Percentiles rank a stretch among this genome's conserved stretches.
Evolutionary conservation across 1,140 invertebrate genomes (phyloP).

Genomic region (Anoplophora glabripennis): DNA sequence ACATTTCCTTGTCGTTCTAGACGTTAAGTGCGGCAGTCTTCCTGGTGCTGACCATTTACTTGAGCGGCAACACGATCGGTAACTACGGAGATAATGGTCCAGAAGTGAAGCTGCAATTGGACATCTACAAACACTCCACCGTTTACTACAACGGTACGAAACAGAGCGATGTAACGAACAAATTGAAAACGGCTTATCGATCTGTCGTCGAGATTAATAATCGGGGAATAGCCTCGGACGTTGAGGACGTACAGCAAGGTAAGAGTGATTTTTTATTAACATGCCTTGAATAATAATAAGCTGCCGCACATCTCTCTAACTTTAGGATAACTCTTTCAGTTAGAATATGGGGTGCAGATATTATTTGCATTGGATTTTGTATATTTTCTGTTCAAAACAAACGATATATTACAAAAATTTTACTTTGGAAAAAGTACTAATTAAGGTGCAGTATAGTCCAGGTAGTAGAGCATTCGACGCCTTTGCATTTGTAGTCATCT

Average conservation of each 20-base stretch:
- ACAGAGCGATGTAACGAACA: neutral
- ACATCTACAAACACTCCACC: constrained; percentile 31
- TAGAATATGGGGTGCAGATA: too few relatives aligned
- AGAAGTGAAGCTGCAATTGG: constrained; percentile 28
- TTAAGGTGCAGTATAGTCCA: too few relatives aligned
- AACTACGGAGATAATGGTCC: constrained; percentile 18
- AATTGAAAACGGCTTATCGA: constrained; percentile 23
- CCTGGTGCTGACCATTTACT: constrained; percentile 27
- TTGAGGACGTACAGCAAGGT: constrained; percentile 27
- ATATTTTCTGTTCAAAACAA: too few relatives aligned
- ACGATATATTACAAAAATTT: too few relatives aligned
- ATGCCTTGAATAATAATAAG: too few relatives aligned
- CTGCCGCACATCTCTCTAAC: too few relatives aligned
- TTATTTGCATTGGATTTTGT: too few relatives aligned
- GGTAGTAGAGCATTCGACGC: too few relatives aligned
- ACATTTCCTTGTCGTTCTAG: constrained; percentile 17
- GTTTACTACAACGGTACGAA: constrained; percentile 30
- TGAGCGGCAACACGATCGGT: constrained; percentile 19
- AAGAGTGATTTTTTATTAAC: neutral
- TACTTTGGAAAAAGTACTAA: too few relatives aligned
- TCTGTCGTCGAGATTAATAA: constrained; percentile 18
- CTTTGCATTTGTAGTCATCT: too few relatives aligned
- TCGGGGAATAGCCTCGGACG: constrained; percentile 19
- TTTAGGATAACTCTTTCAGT: too few relatives aligned
- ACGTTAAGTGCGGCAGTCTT: constrained; percentile 22